phyloP scores from a whole-genome alignment of 2,113 vertebrate genomes.

The Andinoacara biseriatus region DNA sequence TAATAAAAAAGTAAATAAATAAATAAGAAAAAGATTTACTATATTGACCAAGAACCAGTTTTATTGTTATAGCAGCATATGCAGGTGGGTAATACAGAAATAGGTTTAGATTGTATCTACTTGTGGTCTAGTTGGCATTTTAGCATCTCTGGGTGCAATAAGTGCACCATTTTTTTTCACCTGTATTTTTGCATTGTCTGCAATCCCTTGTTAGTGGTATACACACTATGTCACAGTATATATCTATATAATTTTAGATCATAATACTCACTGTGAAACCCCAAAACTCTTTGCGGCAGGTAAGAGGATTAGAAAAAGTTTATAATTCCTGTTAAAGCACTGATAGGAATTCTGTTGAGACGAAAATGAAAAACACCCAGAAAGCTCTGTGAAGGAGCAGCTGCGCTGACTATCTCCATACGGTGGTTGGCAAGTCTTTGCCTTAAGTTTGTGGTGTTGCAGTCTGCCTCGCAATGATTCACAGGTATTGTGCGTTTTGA shows the following conservation, averaged over 20 bases:
- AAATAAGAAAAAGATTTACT: neutral
- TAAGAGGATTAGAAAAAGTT: neutral
- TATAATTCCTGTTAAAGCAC: neutral
- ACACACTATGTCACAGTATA: too few relatives aligned
- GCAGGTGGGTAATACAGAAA: too few relatives aligned
- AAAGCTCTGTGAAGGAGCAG: neutral
- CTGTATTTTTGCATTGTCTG: neutral
- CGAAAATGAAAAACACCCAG: neutral
- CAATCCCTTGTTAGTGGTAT: too few relatives aligned
- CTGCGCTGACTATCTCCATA: constrained; percentile 7
- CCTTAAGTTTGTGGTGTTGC: neutral
- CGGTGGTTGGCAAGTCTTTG: neutral
- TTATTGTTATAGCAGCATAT: neutral
- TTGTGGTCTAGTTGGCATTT: neutral
- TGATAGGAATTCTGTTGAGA: neutral
- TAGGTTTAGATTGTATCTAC: too few relatives aligned
- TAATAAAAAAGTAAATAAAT: too few relatives aligned
- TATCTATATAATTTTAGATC: neutral
- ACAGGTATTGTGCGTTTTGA: neutral
- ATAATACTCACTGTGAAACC: neutral
- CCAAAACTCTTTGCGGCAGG: neutral
- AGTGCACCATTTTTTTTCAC: rapidly evolving
- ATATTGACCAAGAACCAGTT: neutral
- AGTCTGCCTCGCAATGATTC: neutral
- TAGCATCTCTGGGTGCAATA: neutral